Percentiles rank a stretch among this genome's conserved stretches.
These are phyloP conservation scores for Tor tambroides DNA, from an alignment of 2,113 vertebrate species.

Conservation along the genomic window DNA sequence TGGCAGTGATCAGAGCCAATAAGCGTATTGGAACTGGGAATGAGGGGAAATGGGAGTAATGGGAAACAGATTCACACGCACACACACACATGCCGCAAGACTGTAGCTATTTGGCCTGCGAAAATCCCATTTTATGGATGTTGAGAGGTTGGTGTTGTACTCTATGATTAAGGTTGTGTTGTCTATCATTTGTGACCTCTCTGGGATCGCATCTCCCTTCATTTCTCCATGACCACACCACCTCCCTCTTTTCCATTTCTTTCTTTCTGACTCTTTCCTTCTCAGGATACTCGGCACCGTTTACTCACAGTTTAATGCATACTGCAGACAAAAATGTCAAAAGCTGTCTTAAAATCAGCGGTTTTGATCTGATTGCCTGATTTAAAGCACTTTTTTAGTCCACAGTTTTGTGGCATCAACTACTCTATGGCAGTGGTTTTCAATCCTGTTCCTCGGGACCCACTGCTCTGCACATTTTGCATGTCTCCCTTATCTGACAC, in stretches of 20 bases:
- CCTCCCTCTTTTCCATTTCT: neutral
- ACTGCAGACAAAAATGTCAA: neutral
- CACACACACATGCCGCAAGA: neutral
- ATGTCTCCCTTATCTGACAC: too few relatives aligned
- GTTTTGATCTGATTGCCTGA: neutral
- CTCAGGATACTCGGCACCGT: neutral
- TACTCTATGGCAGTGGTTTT: neutral
- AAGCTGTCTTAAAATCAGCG: neutral
- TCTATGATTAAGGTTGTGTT: constrained; percentile 21
- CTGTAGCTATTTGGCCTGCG: neutral
- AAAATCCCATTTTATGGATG: neutral
- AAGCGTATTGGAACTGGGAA: constrained; percentile 38
- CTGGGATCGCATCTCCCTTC: neutral
- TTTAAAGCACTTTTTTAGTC: neutral
- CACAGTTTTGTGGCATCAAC: neutral
- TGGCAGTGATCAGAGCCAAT: constrained; percentile 58
- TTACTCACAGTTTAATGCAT: neutral
- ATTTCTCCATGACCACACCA: neutral
- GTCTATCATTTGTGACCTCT: constrained; percentile 20
- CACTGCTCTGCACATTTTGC: too few relatives aligned
- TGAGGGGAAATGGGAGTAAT: constrained; percentile 39
- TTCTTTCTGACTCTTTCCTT: neutral
- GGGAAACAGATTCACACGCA: constrained; percentile 47
- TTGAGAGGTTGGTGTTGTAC: neutral
- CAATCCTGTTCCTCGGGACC: too few relatives aligned